A percentile compares a stretch with the other conserved stretches of the same genome.
Evolutionary conservation across 2,888 invertebrate species (phyloP).

Genomic region (Himalopsyche japonica): DNA sequence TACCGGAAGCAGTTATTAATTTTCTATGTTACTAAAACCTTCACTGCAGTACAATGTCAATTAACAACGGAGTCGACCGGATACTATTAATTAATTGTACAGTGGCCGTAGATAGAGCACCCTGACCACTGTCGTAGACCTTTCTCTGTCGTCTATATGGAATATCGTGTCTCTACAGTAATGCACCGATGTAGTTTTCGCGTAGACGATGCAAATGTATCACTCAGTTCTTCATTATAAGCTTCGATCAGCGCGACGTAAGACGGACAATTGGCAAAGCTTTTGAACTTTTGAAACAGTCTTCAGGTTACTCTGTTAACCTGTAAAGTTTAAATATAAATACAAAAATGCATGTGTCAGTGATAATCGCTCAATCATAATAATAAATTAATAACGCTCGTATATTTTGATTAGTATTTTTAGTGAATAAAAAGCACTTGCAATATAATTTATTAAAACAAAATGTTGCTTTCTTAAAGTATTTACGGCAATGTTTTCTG

Average conservation of each 20-base stretch:
- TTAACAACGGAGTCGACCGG: neutral
- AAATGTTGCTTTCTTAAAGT: no score
- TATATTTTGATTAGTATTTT: no score
- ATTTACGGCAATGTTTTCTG: no score
- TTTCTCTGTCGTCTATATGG: neutral
- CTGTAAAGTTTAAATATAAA: neutral
- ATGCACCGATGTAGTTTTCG: neutral
- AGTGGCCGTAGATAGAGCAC: neutral
- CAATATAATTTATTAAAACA: no score
- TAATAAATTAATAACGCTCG: no score
- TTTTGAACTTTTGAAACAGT: neutral
- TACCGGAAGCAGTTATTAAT: neutral
- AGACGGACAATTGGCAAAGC: slow-evolving; percentile 3
- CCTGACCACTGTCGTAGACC: neutral
- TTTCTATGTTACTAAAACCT: neutral
- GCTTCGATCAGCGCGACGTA: slow-evolving; percentile 9
- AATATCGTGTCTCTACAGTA: neutral
- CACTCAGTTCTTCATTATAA: slow-evolving; percentile 22
- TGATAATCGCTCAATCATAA: no score
- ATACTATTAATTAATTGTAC: slow-evolving; percentile 19
- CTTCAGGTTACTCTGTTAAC: no score
- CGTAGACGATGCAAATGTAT: slow-evolving; percentile 22
- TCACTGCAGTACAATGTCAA: neutral
- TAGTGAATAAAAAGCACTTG: no score
- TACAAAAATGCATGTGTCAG: no score